A percentile compares a stretch with the other conserved stretches of the same genome.
Evolutionary conservation across 2,888 invertebrate genomes (phyloP).

Genomic region (Pilophorus perplexus): DNA sequence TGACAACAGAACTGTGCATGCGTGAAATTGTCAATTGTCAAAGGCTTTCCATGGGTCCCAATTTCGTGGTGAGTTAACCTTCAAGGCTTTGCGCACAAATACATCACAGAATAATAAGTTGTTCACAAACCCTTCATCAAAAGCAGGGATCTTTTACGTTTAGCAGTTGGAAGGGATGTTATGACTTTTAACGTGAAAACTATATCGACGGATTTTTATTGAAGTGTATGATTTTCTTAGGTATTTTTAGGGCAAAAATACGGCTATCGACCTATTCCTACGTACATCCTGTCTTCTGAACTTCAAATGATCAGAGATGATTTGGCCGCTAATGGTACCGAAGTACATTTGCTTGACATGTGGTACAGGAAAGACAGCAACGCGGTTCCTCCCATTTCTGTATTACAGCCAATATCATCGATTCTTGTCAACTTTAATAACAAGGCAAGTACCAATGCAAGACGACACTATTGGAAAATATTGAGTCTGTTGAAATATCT

Average conservation of each 20-base stretch:
- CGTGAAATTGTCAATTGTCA: constrained; percentile 97
- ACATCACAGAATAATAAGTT: too few relatives aligned
- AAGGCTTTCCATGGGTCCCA: constrained; percentile 93
- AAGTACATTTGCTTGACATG: constrained; percentile 77
- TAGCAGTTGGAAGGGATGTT: too few relatives aligned
- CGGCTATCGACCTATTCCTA: constrained; percentile 95
- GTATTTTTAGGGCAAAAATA: constrained; percentile 97
- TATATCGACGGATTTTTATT: too few relatives aligned
- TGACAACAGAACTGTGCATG: constrained; percentile 98
- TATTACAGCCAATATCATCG: constrained; percentile 94
- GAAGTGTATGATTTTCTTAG: too few relatives aligned
- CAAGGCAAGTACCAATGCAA: constrained; percentile 63
- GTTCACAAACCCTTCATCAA: too few relatives aligned
- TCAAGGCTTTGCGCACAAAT: too few relatives aligned
- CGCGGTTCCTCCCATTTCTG: constrained; percentile 90
- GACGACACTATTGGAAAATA: background rate
- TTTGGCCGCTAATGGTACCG: constrained; percentile 75
- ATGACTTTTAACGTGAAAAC: too few relatives aligned
- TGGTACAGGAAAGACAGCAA: constrained; percentile 98
- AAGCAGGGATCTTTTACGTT: too few relatives aligned
- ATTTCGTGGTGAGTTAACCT: constrained; percentile 75
- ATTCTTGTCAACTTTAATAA: constrained; percentile 96
- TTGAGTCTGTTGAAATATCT: too few relatives aligned
- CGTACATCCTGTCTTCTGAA: constrained; percentile 88
- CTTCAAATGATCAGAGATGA: constrained; percentile 83